phyloP scores from a whole-genome alignment of 2,888 invertebrate species.

The Bhutanitis thaidina region DNA sequence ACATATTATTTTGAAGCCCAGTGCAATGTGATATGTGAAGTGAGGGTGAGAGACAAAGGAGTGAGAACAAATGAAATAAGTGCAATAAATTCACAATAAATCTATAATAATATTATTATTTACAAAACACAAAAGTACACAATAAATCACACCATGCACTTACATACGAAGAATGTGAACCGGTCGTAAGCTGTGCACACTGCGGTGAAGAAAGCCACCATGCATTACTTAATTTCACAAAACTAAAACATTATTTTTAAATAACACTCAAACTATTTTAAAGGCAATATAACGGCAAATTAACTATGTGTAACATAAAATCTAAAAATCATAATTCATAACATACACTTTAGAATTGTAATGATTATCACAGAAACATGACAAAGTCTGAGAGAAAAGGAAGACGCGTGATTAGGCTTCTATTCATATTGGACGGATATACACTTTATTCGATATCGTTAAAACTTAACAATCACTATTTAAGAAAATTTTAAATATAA shows the following conservation, averaged over 20 bases:
- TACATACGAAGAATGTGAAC: constrained; percentile 61
- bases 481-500: constrained; percentile 5
- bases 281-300: constrained; percentile 14
- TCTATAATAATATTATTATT: constrained; percentile 74
- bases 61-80: constrained; percentile 72
- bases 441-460: constrained; percentile 1
- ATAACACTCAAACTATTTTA: constrained; percentile 7
- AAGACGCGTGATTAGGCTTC: constrained; percentile 9
- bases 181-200: constrained; percentile 69
- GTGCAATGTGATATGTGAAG: constrained; percentile 45
- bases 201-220: constrained; percentile 64
- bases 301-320: constrained; percentile 22
- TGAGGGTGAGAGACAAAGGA: constrained; percentile 60
- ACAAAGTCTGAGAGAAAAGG: constrained; percentile 4
- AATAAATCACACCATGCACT: constrained; percentile 79
- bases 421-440: constrained; percentile 18
- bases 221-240: constrained; percentile 40
- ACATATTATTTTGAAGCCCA: constrained; percentile 31
- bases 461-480: constrained; percentile 12
- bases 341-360: constrained; percentile 5
- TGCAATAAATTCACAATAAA: constrained; percentile 71
- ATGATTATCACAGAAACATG: constrained; percentile 18
- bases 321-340: constrained; percentile 8
- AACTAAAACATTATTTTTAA: constrained; percentile 7
- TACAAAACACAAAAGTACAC: constrained; percentile 65